phyloP scores from a whole-genome alignment of 2,113 vertebrate species.

The Leuciscus idus region DNA sequence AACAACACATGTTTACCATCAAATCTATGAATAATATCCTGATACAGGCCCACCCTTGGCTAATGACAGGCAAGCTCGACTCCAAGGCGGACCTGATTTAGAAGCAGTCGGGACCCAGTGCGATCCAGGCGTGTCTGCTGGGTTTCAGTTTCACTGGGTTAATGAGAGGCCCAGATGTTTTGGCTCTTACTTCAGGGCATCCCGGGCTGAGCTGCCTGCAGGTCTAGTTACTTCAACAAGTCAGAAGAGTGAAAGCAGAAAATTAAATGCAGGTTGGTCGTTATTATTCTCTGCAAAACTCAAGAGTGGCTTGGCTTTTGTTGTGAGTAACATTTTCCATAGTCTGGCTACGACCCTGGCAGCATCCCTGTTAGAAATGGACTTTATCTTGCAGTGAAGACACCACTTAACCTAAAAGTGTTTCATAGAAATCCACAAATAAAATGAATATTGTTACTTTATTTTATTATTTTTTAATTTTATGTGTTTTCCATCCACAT shows the following conservation, averaged over 20 bases:
- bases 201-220: constrained; percentile 46
- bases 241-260: constrained; percentile 37
- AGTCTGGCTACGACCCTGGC: constrained; percentile 18
- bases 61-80: constrained; percentile 22
- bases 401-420: neutral
- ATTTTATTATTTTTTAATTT: neutral
- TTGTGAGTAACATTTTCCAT: constrained; percentile 33
- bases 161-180: constrained; percentile 70
- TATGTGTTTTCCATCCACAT: neutral
- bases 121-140: neutral
- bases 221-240: constrained; percentile 36
- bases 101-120: neutral
- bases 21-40: constrained; percentile 57
- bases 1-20: constrained; percentile 62
- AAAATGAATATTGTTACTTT: constrained; percentile 4
- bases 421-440: neutral
- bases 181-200: constrained; percentile 54
- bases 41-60: constrained; percentile 41
- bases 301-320: neutral
- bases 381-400: neutral
- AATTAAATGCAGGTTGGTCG: constrained; percentile 44
- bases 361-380: neutral
- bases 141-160: constrained; percentile 52
- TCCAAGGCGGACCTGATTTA: constrained; percentile 11
- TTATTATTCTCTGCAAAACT: constrained; percentile 36